Evolutionary conservation across 2,113 vertebrate genomes (phyloP), one percentile per base, ranked within the genome.

Genomic region (Cynocephalus volans): DNA sequence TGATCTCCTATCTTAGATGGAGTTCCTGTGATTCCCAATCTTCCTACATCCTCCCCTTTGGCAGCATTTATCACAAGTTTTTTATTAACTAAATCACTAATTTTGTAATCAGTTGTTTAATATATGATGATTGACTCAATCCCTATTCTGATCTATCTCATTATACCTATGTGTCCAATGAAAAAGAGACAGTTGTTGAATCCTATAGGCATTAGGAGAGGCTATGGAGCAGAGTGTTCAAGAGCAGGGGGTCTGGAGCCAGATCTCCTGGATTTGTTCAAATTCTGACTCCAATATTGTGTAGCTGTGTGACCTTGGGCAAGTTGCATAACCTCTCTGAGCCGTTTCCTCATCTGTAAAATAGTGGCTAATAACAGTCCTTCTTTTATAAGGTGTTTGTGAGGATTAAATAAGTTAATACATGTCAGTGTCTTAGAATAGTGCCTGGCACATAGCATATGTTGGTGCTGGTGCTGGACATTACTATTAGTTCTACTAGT

Each of bases 401-500:
- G 64, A 69, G 14, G 52, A 56, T 13, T 41, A 26, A 50, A 26
- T 73, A 11, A 45, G 41, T 41, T 58, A 23, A 33, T 17, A 6
- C 8, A 14, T 18, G 14, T 18, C 36, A 52, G 28, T 17, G 65
- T 58, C 50, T 85, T 64, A 41, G 41, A 64, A 31, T 12, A 50
- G n/a, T 45, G n/a, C 28, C 23, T 41, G 56, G 62, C 31, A 21
- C 19, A 0, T 50, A 21, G 54, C 4, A 0, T 17, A 2, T 10
- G 6, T 26, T 58, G 69, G 41, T 33, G 65, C 15, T 14, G 11
- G 5, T 31, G 60, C 33, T 10, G 5, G 23, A 18, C 17, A 10
- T 33, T 45, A 48, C 48, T 7, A 1, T 33, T 23, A 12, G 2
- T 83, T 31, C 36, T 24, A 10, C 18, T 5, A 3, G 12, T 21